Evolutionary conservation across 2,888 invertebrate genomes (phyloP).

Genomic region (Drosophila quinaria): DNA sequence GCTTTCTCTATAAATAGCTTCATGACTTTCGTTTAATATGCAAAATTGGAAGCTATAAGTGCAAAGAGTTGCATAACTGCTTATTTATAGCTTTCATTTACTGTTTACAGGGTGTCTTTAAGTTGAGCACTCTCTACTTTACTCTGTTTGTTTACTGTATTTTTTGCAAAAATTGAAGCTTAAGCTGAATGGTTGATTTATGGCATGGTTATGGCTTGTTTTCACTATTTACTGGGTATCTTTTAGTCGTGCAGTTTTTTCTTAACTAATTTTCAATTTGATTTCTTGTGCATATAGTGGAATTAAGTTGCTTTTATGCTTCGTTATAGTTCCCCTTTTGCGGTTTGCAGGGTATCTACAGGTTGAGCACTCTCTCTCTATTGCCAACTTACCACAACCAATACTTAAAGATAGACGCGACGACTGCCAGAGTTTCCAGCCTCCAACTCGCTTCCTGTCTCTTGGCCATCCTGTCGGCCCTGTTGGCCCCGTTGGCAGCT

Average conservation of each 20-base stretch:
- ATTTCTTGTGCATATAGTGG: no score
- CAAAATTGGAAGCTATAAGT: not conserved
- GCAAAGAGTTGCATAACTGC: not conserved
- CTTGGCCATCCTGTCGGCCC: constrained; percentile 23
- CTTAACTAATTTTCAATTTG: not conserved
- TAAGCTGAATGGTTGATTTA: not conserved
- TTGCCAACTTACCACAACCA: constrained; percentile 37
- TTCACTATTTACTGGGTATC: not conserved
- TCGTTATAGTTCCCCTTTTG: not conserved
- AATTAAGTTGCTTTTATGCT: no score
- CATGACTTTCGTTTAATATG: no score
- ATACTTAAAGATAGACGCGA: constrained; percentile 46
- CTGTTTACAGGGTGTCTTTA: not conserved
- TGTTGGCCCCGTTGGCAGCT: constrained; percentile 33
- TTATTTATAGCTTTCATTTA: no score
- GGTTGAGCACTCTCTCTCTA: not conserved
- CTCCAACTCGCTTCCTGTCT: not conserved
- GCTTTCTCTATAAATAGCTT: no score
- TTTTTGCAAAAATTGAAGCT: not conserved
- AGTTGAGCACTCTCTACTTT: no score
- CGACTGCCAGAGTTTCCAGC: constrained; percentile 16
- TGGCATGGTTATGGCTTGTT: not conserved
- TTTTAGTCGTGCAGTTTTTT: not conserved
- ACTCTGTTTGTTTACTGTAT: not conserved
- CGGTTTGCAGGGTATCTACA: not conserved